Percentiles rank a stretch among this genome's conserved stretches.
Evolutionary conservation across 1,140 invertebrate species (phyloP).

Genomic region (Leptinotarsa lineolata): DNA sequence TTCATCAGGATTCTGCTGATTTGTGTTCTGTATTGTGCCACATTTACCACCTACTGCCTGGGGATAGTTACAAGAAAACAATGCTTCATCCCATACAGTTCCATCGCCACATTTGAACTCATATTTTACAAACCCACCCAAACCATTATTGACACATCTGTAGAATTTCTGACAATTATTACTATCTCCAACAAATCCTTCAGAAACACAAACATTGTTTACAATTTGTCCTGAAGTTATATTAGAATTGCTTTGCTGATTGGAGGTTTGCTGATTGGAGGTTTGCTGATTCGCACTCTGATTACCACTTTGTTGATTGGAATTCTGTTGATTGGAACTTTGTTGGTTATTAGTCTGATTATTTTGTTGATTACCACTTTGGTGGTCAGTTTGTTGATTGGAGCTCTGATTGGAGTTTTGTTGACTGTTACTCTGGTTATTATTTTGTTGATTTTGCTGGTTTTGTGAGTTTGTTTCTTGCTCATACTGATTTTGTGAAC

Average conservation of each 20-base stretch:
- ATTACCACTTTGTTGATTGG: slow-evolving; percentile 30
- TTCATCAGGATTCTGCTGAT: slow-evolving; percentile 22
- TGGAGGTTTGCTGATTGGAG: slow-evolving; percentile 31
- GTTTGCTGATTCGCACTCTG: slow-evolving; percentile 39
- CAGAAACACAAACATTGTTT: slow-evolving; percentile 23
- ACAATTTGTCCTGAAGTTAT: slow-evolving; percentile 17
- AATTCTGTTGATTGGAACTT: slow-evolving; percentile 27
- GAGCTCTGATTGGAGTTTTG: slow-evolving; percentile 40
- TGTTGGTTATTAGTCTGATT: slow-evolving; percentile 12
- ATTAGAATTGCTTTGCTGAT: slow-evolving; percentile 34
- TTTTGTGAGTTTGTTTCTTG: neutral
- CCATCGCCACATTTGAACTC: slow-evolving; percentile 67
- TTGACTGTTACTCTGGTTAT: slow-evolving; percentile 33
- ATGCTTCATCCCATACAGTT: slow-evolving; percentile 59
- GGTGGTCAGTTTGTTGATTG: neutral
- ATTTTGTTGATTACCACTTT: neutral
- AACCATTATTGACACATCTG: slow-evolving; percentile 65
- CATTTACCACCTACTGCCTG: slow-evolving; percentile 51
- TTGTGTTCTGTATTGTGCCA: slow-evolving; percentile 30
- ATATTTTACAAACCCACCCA: slow-evolving; percentile 59
- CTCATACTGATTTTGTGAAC: slow-evolving; percentile 21
- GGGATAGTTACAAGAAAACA: slow-evolving; percentile 59
- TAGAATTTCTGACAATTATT: slow-evolving; percentile 71
- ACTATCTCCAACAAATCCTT: slow-evolving; percentile 57
- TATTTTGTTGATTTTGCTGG: slow-evolving; percentile 25